phyloP scores from a whole-genome alignment of 2,888 invertebrate species.

The Megalurothrips usitatus region DNA sequence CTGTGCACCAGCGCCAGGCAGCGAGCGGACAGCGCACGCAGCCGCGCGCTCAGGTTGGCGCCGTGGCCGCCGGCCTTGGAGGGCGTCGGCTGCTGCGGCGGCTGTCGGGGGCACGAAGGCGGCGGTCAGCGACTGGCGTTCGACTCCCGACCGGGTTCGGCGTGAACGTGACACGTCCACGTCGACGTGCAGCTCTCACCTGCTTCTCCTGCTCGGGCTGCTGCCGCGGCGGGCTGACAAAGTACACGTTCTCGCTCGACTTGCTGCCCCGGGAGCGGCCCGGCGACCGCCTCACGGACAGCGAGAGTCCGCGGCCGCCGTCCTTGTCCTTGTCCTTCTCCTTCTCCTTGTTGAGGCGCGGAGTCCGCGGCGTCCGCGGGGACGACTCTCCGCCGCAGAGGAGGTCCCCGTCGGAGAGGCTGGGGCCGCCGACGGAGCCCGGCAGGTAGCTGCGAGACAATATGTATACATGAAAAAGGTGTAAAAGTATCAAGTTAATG shows the following conservation, averaged over 20 bases:
- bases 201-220: neutral
- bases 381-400: neutral
- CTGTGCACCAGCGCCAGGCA: slow-evolving; percentile 1
- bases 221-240: neutral
- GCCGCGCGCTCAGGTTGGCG: slow-evolving; percentile 3
- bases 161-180: neutral
- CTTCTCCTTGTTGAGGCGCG: neutral
- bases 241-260: slow-evolving; percentile 21
- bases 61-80: neutral
- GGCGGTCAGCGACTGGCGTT: too few relatives aligned
- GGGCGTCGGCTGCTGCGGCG: neutral
- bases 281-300: neutral
- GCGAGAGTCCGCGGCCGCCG: neutral
- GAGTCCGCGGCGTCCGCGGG: neutral
- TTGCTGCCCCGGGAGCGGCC: neutral
- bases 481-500: too few relatives aligned
- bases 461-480: too few relatives aligned
- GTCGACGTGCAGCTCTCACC: neutral
- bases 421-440: neutral
- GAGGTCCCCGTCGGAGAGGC: neutral
- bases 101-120: too few relatives aligned
- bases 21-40: slow-evolving; percentile 1
- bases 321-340: neutral
- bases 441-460: neutral
- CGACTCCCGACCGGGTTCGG: neutral